A percentile compares a stretch with the other conserved stretches of the same genome.
Evolutionary conservation across 2,113 vertebrate genomes (phyloP).

Genomic region (Urocynchramus pylzowi): DNA sequence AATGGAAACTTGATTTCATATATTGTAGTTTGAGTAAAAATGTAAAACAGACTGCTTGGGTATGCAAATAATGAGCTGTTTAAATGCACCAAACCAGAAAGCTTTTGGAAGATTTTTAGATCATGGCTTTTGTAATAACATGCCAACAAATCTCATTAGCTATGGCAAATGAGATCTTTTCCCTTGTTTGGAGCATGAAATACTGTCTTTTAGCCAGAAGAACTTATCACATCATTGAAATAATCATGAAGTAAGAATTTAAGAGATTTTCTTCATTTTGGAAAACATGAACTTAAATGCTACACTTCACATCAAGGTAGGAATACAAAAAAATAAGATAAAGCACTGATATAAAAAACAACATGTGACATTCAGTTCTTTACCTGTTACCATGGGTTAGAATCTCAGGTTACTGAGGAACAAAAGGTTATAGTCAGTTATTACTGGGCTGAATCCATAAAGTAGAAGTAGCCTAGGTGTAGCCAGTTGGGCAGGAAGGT

Average conservation of each 20-base stretch:
- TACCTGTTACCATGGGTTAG: not conserved
- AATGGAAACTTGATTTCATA: not conserved
- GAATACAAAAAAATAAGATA: not conserved
- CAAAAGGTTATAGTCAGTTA: not conserved
- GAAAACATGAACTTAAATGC: not conserved
- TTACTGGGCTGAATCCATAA: not conserved
- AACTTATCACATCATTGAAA: not conserved
- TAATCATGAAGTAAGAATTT: not conserved
- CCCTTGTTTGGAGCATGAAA: not conserved
- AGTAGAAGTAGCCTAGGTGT: not conserved
- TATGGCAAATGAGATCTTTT: not conserved
- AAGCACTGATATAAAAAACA: not conserved
- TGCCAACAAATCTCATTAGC: constrained; percentile 1
- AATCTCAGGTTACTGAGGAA: not conserved
- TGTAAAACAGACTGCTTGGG: not conserved
- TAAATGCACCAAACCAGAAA: not conserved
- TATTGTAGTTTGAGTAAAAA: not conserved
- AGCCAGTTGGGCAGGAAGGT: not conserved
- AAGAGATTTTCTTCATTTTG: not conserved
- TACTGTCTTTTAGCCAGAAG: not conserved
- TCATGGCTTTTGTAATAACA: not conserved
- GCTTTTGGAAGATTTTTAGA: not conserved
- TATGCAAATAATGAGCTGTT: not conserved
- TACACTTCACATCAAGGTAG: not conserved
- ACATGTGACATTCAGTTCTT: not conserved